A percentile compares a stretch with the other conserved stretches of the same genome.
These are phyloP conservation scores for Silurus meridionalis DNA, from an alignment of 2,113 vertebrate species.

Conservation along the genomic window DNA sequence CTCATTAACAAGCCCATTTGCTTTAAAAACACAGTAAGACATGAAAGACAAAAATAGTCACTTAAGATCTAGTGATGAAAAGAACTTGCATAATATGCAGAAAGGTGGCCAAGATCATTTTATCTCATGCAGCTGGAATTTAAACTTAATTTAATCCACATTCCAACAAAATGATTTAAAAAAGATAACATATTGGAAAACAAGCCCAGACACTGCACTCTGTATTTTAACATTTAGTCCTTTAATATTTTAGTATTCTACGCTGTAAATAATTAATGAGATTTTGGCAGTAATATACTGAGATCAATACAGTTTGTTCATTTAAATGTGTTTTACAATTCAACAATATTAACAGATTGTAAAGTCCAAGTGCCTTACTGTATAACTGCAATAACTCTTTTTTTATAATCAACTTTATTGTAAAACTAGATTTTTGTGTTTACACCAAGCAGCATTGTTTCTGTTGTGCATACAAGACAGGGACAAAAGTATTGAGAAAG, in stretches of 20 bases:
- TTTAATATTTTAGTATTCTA: neutral
- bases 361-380: no score
- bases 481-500: no score
- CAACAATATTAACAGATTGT: no score
- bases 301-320: neutral
- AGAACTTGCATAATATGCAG: neutral
- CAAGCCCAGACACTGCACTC: neutral
- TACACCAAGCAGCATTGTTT: no score
- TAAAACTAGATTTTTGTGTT: no score
- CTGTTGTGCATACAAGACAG: no score
- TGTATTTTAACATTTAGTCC: neutral
- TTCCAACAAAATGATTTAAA: neutral
- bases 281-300: neutral
- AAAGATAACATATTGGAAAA: neutral
- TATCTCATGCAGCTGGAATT: conserved; percentile 18
- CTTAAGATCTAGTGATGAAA: neutral
- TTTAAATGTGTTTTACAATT: no score
- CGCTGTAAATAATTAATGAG: neutral
- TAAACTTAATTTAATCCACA: conserved; percentile 14
- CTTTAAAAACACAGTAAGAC: neutral
- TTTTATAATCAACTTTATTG: no score
- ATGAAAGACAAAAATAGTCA: neutral
- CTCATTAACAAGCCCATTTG: neutral
- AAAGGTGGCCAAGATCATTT: neutral
- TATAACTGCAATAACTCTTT: no score